A percentile compares a stretch with the other conserved stretches of the same genome.
Evolutionary conservation across 1,140 invertebrate species (phyloP).

Genomic region (Helicoverpa armigera): DNA sequence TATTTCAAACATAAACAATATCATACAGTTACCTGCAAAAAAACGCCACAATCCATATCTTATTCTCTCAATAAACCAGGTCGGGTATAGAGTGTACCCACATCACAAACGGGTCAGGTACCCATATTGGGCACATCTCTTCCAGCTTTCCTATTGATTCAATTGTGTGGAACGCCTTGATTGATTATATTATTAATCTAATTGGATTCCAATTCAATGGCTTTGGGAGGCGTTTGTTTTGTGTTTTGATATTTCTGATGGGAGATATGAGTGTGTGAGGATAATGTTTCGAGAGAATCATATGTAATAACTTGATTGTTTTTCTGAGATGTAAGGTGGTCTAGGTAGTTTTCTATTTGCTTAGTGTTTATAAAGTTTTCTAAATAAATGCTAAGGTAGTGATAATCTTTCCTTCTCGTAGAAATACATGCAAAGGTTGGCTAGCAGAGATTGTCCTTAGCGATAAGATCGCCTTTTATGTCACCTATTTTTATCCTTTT

Average conservation of each 20-base stretch:
- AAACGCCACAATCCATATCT: constrained; percentile 18
- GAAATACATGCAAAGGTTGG: too few species aligned
- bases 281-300: not conserved
- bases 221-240: constrained; percentile 2
- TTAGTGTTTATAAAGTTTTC: too few species aligned
- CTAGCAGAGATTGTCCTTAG: too few species aligned
- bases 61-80: constrained; percentile 23
- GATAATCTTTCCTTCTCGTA: too few species aligned
- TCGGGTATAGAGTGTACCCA: not conserved
- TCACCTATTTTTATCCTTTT: too few species aligned
- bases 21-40: not conserved
- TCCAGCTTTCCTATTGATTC: constrained; percentile 44
- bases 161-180: constrained; percentile 55
- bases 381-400: too few species aligned
- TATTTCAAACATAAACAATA: not conserved
- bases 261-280: not conserved
- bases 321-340: not conserved
- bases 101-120: constrained; percentile 26
- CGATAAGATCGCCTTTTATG: too few species aligned
- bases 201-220: constrained; percentile 29
- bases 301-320: not conserved
- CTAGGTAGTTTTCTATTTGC: not conserved
- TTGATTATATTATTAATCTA: constrained; percentile 54
- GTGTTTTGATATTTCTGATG: constrained; percentile 11
- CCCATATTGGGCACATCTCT: not conserved